Conservation (phyloP, 2,113 vertebrate species). For the Psilopsiagon aurifrons region DNA sequence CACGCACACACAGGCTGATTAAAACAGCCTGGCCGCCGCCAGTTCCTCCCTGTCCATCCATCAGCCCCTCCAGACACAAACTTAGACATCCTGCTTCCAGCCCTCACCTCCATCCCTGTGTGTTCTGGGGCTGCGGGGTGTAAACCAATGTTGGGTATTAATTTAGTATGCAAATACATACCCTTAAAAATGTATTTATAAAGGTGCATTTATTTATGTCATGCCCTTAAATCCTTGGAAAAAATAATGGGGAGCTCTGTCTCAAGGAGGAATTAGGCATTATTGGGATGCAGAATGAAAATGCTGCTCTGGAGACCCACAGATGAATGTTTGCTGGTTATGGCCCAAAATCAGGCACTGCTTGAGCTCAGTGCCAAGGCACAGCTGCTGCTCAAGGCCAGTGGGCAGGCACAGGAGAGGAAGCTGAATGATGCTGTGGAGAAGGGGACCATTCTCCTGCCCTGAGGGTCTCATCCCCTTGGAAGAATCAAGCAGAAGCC, state of each 20-base stretch:
- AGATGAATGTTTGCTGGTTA: background rate
- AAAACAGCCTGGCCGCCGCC: background rate
- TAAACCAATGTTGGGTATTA: background rate
- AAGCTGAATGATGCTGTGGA: background rate
- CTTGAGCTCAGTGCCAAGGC: background rate
- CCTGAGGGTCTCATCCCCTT: background rate
- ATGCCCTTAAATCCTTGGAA: background rate
- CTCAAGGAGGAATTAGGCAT: background rate
- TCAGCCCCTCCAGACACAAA: background rate
- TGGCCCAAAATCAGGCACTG: background rate
- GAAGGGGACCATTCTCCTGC: background rate
- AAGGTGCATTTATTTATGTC: background rate
- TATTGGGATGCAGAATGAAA: slow-evolving; percentile 8
- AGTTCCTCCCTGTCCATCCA: slow-evolving; percentile 31
- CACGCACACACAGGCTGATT: background rate
- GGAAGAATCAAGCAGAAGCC: background rate
- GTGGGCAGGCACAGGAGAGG: background rate
- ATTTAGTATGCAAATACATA: background rate
- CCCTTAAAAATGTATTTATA: background rate
- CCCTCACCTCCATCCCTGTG: background rate
- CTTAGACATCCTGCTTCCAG: background rate
- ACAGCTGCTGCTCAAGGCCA: background rate
- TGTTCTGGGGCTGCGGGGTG: background rate
- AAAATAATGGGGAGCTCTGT: background rate
- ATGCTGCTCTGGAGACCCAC: background rate